phyloP scores from a whole-genome alignment of 2,797 vertebrate genomes.

The Spheniscus humboldti region DNA sequence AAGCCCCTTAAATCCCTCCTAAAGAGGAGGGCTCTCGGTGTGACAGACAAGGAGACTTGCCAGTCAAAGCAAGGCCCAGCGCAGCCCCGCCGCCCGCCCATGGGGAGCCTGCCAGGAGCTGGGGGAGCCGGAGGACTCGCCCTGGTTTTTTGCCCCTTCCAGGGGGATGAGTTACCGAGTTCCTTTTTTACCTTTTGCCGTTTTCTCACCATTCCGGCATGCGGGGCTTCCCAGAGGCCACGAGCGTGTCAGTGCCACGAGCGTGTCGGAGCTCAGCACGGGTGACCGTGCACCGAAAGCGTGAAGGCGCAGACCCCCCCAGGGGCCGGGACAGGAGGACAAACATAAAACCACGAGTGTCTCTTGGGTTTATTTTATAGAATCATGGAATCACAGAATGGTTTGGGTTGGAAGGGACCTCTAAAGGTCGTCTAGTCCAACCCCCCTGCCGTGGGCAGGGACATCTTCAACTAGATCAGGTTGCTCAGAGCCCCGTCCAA shows the following conservation, averaged over 20 bases:
- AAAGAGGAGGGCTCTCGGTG: constrained; percentile 24
- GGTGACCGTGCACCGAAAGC: accelerated
- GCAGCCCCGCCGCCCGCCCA: neutral
- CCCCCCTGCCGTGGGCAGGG: too few species aligned
- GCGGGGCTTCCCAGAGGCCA: neutral
- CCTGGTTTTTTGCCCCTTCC: neutral
- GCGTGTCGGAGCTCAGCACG: accelerated
- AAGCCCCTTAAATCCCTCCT: constrained; percentile 59
- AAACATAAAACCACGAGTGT: neutral
- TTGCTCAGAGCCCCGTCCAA: too few species aligned
- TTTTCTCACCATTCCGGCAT: neutral
- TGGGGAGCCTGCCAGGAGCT: neutral
- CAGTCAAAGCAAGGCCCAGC: neutral
- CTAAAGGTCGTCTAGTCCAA: too few species aligned
- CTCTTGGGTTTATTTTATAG: neutral
- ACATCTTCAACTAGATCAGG: too few species aligned
- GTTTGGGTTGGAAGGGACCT: too few species aligned
- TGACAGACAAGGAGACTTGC: constrained; percentile 3
- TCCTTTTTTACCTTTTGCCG: neutral
- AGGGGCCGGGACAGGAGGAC: neutral
- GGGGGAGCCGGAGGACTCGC: neutral
- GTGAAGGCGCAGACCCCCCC: accelerated
- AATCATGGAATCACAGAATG: too few species aligned
- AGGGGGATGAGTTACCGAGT: neutral
- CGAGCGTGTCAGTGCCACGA: accelerated